Conservation (phyloP, 2,888 invertebrate genomes). For the Listrodromus nycthemerus region DNA sequence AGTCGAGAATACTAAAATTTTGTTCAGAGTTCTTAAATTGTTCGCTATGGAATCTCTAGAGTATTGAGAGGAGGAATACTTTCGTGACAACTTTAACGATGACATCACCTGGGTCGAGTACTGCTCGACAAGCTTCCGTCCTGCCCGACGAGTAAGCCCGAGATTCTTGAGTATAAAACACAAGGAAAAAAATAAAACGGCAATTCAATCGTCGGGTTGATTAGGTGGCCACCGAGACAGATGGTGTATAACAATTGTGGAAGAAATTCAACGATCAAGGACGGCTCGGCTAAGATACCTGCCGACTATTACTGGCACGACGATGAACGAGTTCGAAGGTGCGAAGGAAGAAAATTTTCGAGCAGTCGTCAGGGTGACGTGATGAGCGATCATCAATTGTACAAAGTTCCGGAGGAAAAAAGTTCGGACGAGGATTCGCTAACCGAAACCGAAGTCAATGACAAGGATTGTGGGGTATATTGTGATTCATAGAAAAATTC, state of each 20-base stretch:
- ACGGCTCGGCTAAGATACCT: background rate
- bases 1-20: conserved; percentile 26
- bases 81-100: conserved; percentile 20
- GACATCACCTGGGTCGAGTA: conserved; percentile 40
- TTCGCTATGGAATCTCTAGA: conserved; percentile 16
- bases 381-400: conserved; percentile 48
- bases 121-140: conserved; percentile 37
- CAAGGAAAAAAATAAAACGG: background rate
- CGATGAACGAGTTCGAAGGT: conserved; percentile 40
- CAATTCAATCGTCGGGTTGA: background rate
- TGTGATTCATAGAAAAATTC: too few relatives aligned
- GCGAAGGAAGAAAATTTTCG: conserved; percentile 33
- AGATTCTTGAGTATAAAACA: background rate
- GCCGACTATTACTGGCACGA: conserved; percentile 30
- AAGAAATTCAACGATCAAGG: conserved; percentile 30
- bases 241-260: conserved; percentile 48
- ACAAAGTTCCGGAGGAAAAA: conserved; percentile 54
- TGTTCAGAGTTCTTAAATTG: conserved; percentile 37
- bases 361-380: conserved; percentile 44
- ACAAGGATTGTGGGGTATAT: conserved; percentile 42
- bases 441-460: conserved; percentile 49
- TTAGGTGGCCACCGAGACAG: conserved; percentile 40
- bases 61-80: conserved; percentile 13
- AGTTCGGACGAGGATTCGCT: conserved; percentile 55
- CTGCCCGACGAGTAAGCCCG: conserved; percentile 40